These are phyloP conservation scores for Siniperca scherzeri DNA, from an alignment of 2,797 vertebrate genomes.

Conservation along the genomic window DNA sequence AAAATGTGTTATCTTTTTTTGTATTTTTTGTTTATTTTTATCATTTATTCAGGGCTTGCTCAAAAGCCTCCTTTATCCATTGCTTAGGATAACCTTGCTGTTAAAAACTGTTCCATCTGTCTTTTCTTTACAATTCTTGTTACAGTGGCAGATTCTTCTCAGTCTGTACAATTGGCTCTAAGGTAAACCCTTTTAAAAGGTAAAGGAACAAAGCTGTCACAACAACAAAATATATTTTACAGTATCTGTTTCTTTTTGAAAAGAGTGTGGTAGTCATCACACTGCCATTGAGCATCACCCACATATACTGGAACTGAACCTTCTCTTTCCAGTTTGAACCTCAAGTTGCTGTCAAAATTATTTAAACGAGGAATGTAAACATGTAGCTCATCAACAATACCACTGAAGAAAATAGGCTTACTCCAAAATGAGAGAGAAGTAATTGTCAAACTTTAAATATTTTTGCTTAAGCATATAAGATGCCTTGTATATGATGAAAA, in stretches of 20 bases:
- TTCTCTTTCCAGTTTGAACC: background rate
- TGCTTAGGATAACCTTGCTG: conserved; percentile 38
- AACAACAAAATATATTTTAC: conserved; percentile 14
- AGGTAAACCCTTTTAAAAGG: conserved; percentile 12
- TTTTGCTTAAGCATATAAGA: background rate
- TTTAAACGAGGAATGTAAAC: conserved; percentile 2
- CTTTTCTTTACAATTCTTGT: background rate
- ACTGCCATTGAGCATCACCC: conserved; percentile 3
- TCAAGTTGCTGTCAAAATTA: conserved; percentile 22
- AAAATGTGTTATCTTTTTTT: conserved; percentile 1
- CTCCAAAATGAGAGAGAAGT: background rate
- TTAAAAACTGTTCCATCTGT: background rate
- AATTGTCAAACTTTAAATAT: background rate
- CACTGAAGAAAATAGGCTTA: background rate
- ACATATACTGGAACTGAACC: background rate
- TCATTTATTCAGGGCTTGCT: conserved; percentile 32
- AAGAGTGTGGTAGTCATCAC: conserved; percentile 4
- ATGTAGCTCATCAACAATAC: background rate
- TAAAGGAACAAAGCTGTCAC: conserved; percentile 15
- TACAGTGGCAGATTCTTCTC: conserved; percentile 23
- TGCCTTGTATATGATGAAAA: background rate
- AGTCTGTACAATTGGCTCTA: conserved; percentile 3
- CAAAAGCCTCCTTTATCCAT: conserved; percentile 15
- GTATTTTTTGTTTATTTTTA: background rate
- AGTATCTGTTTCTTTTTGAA: conserved; percentile 14